A percentile compares a stretch with the other conserved stretches of the same genome.
Evolutionary conservation across 2,888 invertebrate species (phyloP).

Genomic region (Sarcophaga rosellei): DNA sequence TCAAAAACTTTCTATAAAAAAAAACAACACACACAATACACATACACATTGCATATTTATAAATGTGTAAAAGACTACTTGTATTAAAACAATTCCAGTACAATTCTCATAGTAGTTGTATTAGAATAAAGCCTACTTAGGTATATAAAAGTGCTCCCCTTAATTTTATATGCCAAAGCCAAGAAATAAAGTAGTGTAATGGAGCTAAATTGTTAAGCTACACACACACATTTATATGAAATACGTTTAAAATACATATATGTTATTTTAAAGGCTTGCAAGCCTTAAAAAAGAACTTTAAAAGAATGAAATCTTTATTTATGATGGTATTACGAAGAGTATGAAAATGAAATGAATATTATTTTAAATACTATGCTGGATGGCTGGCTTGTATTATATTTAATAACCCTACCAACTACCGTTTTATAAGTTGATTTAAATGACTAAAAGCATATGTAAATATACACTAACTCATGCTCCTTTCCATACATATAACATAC

Average conservation of each 20-base stretch:
- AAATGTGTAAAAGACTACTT: neutral
- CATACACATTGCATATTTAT: conserved; percentile 1
- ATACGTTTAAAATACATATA: neutral
- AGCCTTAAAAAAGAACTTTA: neutral
- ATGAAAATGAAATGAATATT: neutral
- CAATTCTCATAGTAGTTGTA: conserved; percentile 42
- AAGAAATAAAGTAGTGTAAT: conserved; percentile 53
- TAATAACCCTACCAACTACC: neutral
- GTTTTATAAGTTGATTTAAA: conserved; percentile 25
- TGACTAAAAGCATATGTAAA: conserved; percentile 72
- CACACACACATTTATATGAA: neutral
- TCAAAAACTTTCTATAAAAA: conserved; percentile 71
- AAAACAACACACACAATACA: conserved; percentile 21
- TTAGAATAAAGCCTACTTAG: conserved; percentile 53
- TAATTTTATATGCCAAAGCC: conserved; percentile 8
- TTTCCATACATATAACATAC: neutral
- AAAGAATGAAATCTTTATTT: neutral
- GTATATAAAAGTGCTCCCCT: neutral
- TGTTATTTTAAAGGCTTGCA: neutral
- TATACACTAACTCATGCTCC: neutral
- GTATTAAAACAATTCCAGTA: conserved; percentile 27
- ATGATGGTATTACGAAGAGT: neutral
- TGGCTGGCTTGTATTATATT: too few relatives aligned
- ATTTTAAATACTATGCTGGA: too few relatives aligned
- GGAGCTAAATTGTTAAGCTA: conserved; percentile 70